Base-by-base conservation (phyloP, 1,140 invertebrate species). In the Meloidogyne floridensis region DNA sequence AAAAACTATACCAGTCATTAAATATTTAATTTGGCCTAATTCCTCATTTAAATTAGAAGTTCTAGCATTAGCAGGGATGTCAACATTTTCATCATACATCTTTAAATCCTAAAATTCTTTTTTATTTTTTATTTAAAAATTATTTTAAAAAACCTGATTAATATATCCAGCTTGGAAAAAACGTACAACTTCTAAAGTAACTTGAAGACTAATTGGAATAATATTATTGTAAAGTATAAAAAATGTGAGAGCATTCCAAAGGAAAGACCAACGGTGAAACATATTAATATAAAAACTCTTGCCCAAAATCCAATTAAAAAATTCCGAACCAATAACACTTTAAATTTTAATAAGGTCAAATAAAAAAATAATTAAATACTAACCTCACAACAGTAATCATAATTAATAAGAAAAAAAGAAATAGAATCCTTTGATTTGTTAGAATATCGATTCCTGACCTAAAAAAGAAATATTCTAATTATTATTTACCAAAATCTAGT, bases 11-110 rank as follows among this genome's bases (percentile, higher is more conserved):
- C 88, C 87, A 20, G 87, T 88, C 89, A 89, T 90, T 74, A 89
- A 76, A 80, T 82, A 89, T 81, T 90, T 87, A 18, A 89, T 86
- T 78, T 98, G 96, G 83, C 98, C 98, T 6, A 99, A 92, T 91
- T 99, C 98, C 92, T 99, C 98, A 91, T 99, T 99, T 2, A 99
- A 92, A 93, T 99, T 99, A 47, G 96, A 98, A 0, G 97, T 99
- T 77, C 97, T 92, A 13, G 97, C 98, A 93, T 96, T 94, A 1
- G 98, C 98, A 15, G 95, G 95, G 10, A 96, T 98, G 90, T 98
- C 94, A 0, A 93, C 94, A 86, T 94, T 94, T 83, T 92, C 93
- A 91, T 98, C 94, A 91, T 98, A 98, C 98, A 99, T 99, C 90
- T 98, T 95, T 70, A 93, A 92, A 91, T 99, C 98, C 87, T 90